Base-by-base conservation (phyloP, 2,113 vertebrate genomes). In the Loxodonta africana region DNA sequence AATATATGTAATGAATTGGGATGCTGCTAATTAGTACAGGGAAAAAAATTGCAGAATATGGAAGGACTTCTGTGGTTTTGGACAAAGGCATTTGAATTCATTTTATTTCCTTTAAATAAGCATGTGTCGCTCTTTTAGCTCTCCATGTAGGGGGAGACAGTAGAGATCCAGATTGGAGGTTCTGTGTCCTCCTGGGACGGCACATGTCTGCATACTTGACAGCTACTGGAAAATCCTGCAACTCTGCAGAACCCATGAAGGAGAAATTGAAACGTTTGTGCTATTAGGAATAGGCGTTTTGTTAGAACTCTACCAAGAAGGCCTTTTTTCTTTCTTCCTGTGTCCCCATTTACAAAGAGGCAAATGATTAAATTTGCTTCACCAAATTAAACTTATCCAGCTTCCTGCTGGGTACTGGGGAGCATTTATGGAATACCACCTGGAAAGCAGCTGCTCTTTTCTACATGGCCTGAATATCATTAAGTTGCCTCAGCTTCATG, bases 361-460 rank as follows among this genome's bases (percentile, higher is more conserved):
- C 88, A 98, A 99, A 98, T 98, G 97, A 98, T 97, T 98, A 80
- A 96, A 98, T 98, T 98, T 98, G 94, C 97, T 97, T 98, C 97
- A 97, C 95, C 93, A 95, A 97, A 98, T 98, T 98, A 96, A 98
- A 97, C 97, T 95, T 96, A 92, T 96, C 98, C 96, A 97, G 96
- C 95, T 97, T 98, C 98, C 97, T 97, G 94, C 98, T 98, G 98
- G 87, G 97, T 97, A 73, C 95, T 95, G 95, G 97, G 97, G 93
- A 98, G 92, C 93, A 67, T 97, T 98, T 98, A 97, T 97, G 98
- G 98, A 97, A 97, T 95, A 96, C 98, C 97, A 98, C 96, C 98
- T 98, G 98, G 97, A 97, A 96, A 95, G 98, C 97, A 96, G 98
- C 98, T 97, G 98, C 97, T 98, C 98, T 98, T 97, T 98, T 97